phyloP scores from a whole-genome alignment of 2,888 invertebrate genomes.

The Encarsia formosa region DNA sequence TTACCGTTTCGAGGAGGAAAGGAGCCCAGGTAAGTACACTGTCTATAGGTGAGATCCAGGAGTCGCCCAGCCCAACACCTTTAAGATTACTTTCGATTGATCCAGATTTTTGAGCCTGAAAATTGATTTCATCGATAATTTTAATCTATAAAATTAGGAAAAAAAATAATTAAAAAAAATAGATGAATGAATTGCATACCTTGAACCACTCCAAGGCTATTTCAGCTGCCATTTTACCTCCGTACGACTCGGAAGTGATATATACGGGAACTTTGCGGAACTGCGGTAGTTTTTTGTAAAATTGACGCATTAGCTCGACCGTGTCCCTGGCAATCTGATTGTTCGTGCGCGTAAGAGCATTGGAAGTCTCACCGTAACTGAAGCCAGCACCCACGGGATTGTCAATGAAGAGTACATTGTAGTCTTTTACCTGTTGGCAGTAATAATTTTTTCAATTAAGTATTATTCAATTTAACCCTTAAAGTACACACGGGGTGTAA shows the following conservation, averaged over 20 bases:
- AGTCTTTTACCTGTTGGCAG: constrained; percentile 61
- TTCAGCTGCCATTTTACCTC: constrained; percentile 88
- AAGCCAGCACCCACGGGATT: constrained; percentile 88
- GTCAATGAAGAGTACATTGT: constrained; percentile 82
- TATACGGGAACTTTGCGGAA: constrained; percentile 74
- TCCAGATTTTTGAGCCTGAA: constrained; percentile 61
- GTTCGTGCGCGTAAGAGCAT: constrained; percentile 57
- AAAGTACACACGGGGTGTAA: too few species aligned
- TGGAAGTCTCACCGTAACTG: constrained; percentile 67
- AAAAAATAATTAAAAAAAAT: neutral
- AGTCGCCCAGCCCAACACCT: constrained; percentile 81
- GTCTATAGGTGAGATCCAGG: constrained; percentile 87
- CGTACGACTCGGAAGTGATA: constrained; percentile 87
- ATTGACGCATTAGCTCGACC: constrained; percentile 65
- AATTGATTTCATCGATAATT: constrained; percentile 14
- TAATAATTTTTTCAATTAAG: too few species aligned
- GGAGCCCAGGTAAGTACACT: constrained; percentile 81
- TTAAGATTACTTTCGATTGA: constrained; percentile 66
- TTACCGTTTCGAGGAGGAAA: constrained; percentile 67
- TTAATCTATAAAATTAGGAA: neutral
- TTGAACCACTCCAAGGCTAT: constrained; percentile 62
- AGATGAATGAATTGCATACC: constrained; percentile 42
- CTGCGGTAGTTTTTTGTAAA: constrained; percentile 64
- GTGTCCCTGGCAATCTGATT: constrained; percentile 72
- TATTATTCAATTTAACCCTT: too few species aligned